Conservation (phyloP, 2,797 vertebrate species). For the Labroides dimidiatus region DNA sequence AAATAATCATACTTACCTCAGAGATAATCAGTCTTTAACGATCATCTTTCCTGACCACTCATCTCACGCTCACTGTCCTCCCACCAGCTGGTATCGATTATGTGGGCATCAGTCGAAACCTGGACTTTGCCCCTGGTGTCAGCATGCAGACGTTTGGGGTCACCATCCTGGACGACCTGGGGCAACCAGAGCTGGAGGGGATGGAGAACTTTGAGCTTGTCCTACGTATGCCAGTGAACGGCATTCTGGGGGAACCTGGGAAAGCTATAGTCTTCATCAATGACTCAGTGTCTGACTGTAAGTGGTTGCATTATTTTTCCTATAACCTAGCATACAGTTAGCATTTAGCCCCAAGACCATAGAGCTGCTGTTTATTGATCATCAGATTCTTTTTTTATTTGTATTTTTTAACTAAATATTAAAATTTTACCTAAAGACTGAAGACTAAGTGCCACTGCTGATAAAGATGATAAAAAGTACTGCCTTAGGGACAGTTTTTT, state of each 20-base stretch:
- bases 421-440: no score
- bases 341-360: no score
- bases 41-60: neutral
- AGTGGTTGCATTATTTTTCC: conserved; percentile 66
- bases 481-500: neutral
- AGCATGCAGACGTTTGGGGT: conserved; percentile 90
- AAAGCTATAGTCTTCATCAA: conserved; percentile 90
- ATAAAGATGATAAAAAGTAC: no score
- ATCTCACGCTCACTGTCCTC: neutral
- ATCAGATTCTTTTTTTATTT: no score
- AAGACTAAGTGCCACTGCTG: no score
- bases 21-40: neutral
- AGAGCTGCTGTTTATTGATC: no score
- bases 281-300: conserved; percentile 92
- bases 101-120: conserved; percentile 92
- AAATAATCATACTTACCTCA: neutral
- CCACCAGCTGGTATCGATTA: conserved; percentile 91
- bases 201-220: conserved; percentile 91
- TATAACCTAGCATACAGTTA: neutral
- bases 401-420: no score
- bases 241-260: conserved; percentile 89
- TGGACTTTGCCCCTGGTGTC: conserved; percentile 93
- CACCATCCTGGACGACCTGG: conserved; percentile 92
- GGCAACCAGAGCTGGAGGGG: conserved; percentile 91
- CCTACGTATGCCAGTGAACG: conserved; percentile 90